Base-by-base conservation (phyloP, 2,113 vertebrate genomes). In the Sceloporus undulatus region DNA sequence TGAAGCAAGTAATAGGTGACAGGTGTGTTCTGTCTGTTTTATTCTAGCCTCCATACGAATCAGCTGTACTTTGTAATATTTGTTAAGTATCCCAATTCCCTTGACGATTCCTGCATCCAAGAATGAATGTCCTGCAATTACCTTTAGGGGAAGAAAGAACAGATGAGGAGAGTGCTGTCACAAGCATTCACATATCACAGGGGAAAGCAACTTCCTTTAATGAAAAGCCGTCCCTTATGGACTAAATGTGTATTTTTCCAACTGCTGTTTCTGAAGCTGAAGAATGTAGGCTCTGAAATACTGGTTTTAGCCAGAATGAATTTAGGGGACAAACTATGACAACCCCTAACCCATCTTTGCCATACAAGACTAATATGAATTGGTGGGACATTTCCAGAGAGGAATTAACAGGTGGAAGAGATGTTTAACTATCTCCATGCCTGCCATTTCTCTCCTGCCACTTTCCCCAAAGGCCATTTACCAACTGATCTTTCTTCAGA, bases 81-180 rank as follows among this genome's bases (percentile, higher is more conserved):
- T 29, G 77, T 81, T 90, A 71, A 87, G 59, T 79, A 27, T 81
- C 40, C 68, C 23, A 16, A 84, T 85, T 80, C 82, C 82, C 65
- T 13, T 80, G 42, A 73, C 29, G 85, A 52, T 25, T 48, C 29
- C 1, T 80, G 34, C 84, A 65, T 40, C 74, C 80, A 18, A 80
- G 48, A 83, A 29, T 54, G 14, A 19, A 52, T 88, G 59, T 38
- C 56, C 56, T 54, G 79, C 52, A 76, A 6, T 23, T 3, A 21
- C 56, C 40, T 40, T 79, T 82, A 82, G 59, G 75, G 66, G 10
- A 89, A 13, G 34, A 82, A 82, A 48, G 38, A 68, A 68, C 21
- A 34, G 73, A 68, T 68, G 80, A 82, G 42, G 48, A 23, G n/a
- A 88, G 82, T 76, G 59, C 66, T 77, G 71, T 82, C 71, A 27